Evolutionary conservation across 2,797 vertebrate genomes (phyloP).

Genomic region (Acanthurus tractus): DNA sequence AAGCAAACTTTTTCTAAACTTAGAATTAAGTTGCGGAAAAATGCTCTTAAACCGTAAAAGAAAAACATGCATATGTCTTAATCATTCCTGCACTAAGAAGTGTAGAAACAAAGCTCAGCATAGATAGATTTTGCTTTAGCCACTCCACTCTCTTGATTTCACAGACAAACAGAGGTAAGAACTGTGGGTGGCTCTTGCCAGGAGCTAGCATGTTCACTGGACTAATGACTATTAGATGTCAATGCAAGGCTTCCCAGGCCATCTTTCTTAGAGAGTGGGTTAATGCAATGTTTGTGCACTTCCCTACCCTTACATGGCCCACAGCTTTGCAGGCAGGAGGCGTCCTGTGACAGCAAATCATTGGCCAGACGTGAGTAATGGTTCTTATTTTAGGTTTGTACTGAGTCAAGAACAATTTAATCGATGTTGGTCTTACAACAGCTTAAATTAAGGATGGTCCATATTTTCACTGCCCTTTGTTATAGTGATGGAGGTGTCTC

Average conservation of each 20-base stretch:
- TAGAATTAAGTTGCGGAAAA: too few relatives aligned
- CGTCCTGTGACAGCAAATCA: conserved; percentile 72
- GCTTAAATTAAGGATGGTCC: conserved; percentile 54
- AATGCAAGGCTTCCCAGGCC: conserved; percentile 26
- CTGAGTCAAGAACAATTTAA: conserved; percentile 53
- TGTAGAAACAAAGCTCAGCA: background rate
- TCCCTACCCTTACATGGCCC: conserved; percentile 53
- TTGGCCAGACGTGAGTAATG: conserved; percentile 73
- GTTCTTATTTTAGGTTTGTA: conserved; percentile 54
- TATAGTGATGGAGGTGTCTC: conserved; percentile 4
- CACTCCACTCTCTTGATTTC: conserved; percentile 7
- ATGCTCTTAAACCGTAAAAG: too few relatives aligned
- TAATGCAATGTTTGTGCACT: conserved; percentile 53
- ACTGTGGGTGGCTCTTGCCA: conserved; percentile 10
- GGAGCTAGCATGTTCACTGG: conserved; percentile 19
- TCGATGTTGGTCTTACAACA: conserved; percentile 60
- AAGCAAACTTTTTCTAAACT: too few relatives aligned
- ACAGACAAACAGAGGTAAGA: background rate
- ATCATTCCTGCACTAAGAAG: background rate
- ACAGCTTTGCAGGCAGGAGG: conserved; percentile 47
- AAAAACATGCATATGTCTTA: background rate
- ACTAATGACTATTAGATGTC: conserved; percentile 40
- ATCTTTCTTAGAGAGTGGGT: conserved; percentile 18
- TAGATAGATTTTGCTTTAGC: background rate
- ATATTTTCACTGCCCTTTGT: conserved; percentile 40